Base-by-base conservation (phyloP, 2,888 invertebrate genomes). In the Protonemura montana region DNA sequence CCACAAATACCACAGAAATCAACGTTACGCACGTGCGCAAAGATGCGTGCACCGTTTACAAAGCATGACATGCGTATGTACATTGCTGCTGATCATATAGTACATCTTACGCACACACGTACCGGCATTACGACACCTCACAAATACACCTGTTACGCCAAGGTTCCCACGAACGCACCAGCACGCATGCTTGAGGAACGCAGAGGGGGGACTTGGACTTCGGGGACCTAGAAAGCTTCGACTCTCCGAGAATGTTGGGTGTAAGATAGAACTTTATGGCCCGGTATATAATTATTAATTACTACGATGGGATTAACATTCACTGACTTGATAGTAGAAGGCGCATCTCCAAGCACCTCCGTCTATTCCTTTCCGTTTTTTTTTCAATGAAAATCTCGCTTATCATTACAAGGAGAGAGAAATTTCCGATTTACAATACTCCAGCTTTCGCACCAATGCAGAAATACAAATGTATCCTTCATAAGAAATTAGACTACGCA, bases 121-220 rank as follows among this genome's bases (percentile, higher is more conserved):
- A 10, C 26, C 81, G 30, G n/a, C 29, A n/a, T 81, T 81, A 29
- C 81, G 81, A 81, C 81, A 81, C 81, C 81, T 81, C 30, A 81
- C 81, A 81, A 81, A 81, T 81, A 81, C 81, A 81, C 81, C 81
- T 81, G 78, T 78, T 78, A 28, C 26, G 26, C 27, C 78, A 78
- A 78, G 78, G 21, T 78, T 28, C 78, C 28, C 78, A 29, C 26
- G 81, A n/a, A 30, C 81, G 30, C 78, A 78, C 78, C 10, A 10
- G 35, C 78, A 78, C 78, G 78, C 81, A 81, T 30, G 28, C 5
- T 81, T 81, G 28, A 13, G n/a, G n/a, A n/a, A 80, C 80, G 28
- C 80, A 5, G 76, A 76, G n/a, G n/a, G n/a, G 6, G 26, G 27
- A 78, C 78, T 27, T 35, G 10, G 5, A 10, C 35, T 10, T 35